A percentile compares a stretch with the other conserved stretches of the same genome.
Evolutionary conservation across 2,888 invertebrate genomes (phyloP).

Genomic region (Orthonevra nobilis): DNA sequence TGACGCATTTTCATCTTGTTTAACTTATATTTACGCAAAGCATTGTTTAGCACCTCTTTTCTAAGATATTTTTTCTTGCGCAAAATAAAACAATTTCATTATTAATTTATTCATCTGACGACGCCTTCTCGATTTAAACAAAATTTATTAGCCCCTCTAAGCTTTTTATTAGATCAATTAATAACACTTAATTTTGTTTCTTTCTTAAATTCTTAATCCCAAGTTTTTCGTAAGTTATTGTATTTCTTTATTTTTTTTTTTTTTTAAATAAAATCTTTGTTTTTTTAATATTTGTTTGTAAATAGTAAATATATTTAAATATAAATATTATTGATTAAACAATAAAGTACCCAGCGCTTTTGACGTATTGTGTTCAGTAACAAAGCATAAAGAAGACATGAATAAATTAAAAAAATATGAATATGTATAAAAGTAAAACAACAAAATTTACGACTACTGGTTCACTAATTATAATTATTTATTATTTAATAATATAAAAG

Average conservation of each 20-base stretch:
- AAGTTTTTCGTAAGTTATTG: neutral
- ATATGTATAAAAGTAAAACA: constrained; percentile 20
- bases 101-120: neutral
- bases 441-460: constrained; percentile 37
- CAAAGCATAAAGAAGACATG: constrained; percentile 40
- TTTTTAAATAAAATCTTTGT: constrained; percentile 6
- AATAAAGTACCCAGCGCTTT: constrained; percentile 69
- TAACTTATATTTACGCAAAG: no score
- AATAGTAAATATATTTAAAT: constrained; percentile 44
- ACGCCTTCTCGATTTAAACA: constrained; percentile 7
- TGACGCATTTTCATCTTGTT: no score
- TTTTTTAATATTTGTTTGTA: constrained; percentile 41
- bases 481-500: constrained; percentile 34
- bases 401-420: constrained; percentile 7
- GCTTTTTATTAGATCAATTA: constrained; percentile 29
- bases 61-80: no score
- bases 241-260: neutral
- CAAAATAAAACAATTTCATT: no score
- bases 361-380: constrained; percentile 70
- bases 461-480: constrained; percentile 46
- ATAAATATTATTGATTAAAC: constrained; percentile 58
- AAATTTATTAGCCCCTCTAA: constrained; percentile 5
- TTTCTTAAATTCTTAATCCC: neutral
- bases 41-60: no score
- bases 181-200: neutral